Conservation (phyloP, 1,140 invertebrate genomes). For the Alviniconcha marisindica region DNA sequence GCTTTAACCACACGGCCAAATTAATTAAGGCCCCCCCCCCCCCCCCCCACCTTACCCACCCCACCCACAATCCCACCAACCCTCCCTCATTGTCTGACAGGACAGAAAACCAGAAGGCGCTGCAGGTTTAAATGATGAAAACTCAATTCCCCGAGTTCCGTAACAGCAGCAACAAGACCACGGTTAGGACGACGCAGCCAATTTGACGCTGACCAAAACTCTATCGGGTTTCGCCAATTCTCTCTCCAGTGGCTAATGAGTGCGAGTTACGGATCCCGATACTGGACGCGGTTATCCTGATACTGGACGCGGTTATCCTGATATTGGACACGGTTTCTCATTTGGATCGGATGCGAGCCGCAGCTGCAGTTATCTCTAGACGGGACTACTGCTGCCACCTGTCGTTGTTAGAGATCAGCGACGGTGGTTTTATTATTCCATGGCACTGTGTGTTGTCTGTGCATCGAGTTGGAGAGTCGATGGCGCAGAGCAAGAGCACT, state of each 20-base stretch:
- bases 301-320: no score
- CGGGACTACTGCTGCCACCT: background rate
- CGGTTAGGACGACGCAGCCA: background rate
- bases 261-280: background rate
- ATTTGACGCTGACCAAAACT: background rate
- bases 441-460: no score
- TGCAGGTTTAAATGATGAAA: background rate
- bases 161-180: background rate
- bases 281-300: background rate
- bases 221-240: background rate
- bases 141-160: background rate
- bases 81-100: no score
- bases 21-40: no score
- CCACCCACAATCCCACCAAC: no score
- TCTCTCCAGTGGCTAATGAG: background rate
- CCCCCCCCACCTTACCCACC: no score
- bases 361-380: slow-evolving; percentile 3
- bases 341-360: background rate
- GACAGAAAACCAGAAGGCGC: background rate
- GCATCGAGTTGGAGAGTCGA: no score
- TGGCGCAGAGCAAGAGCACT: no score
- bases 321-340: background rate
- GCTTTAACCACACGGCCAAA: no score
- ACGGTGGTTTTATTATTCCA: no score
- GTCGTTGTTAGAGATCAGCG: no score